Base-by-base conservation (phyloP, 2,797 vertebrate genomes). In the Lindbergichthys nudifrons region DNA sequence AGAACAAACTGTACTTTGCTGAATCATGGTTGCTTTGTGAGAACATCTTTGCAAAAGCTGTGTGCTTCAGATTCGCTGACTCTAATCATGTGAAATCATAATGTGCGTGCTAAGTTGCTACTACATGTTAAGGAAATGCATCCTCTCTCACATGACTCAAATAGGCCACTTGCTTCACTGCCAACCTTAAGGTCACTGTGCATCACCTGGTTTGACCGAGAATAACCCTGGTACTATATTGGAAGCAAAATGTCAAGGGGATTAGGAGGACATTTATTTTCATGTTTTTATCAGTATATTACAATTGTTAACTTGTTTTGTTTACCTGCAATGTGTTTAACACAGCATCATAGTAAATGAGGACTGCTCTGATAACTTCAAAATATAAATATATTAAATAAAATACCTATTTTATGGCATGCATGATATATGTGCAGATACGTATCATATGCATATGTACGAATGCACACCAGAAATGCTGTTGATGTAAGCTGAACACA, bases 181-280 rank as follows among this genome's bases (percentile, higher is more conserved):
- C 18, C 57, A 79, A 60, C 64, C 60, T 62, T 64, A 65, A 75
- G 59, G 45, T 78, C 53, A 82, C 10, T 7, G 30, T 46, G 9
- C 64, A 15, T 70, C 23, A 61, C 32, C 54, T 58, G 66, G 60
- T 51, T 72, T 73, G 32, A 52, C 41, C 3, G 10, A 51, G 71
- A 59, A 68, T 70, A 69, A 30, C 36, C 43, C 32, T 30, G 12
- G 10, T 48, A 59, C n/a, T 19, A 18, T 23, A 41, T 41, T 50
- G 42, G 57, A 60, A 73, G 58, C 64, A 72, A 42, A 14, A 48
- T 51, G 52, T 52, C n/a, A 61, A 54, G 39, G 26, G 23, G 14
- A 23, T n/a, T 26, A 5, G 47, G 30, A 43, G 3, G 1, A 58
- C 15, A 62, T 14, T 43, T 18, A 47, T 30, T 36, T 36, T 36